These are phyloP conservation scores for Platypus cylindrus DNA, from an alignment of 2,888 invertebrate genomes.

Conservation along the genomic window DNA sequence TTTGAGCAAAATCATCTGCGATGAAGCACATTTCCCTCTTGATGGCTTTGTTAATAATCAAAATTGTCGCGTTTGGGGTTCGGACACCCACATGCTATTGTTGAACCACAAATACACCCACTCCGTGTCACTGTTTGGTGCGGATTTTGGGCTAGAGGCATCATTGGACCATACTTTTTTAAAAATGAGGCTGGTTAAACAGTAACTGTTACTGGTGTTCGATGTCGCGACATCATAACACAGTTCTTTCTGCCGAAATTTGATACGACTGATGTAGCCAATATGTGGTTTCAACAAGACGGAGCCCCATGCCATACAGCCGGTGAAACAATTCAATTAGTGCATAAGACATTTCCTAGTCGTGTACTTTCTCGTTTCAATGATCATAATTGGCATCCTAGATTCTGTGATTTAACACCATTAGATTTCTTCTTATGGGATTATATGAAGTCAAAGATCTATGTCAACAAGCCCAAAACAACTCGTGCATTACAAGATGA, in stretches of 20 bases:
- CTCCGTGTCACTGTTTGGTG: constrained; percentile 12
- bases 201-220: constrained; percentile 19
- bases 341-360: constrained; percentile 10
- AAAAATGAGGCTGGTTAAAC: constrained; percentile 16
- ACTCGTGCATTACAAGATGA: background rate
- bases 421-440: background rate
- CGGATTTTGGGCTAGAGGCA: constrained; percentile 6
- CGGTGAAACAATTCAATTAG: constrained; percentile 13
- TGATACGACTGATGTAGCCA: constrained; percentile 16
- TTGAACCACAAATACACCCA: constrained; percentile 6
- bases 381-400: background rate
- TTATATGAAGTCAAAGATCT: constrained; percentile 1
- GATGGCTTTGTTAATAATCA: constrained; percentile 5
- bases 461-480: background rate
- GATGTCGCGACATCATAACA: constrained; percentile 20
- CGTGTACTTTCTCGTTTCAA: background rate
- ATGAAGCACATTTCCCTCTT: too few relatives aligned
- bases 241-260: constrained; percentile 20
- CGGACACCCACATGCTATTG: constrained; percentile 4
- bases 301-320: constrained; percentile 16
- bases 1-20: too few relatives aligned
- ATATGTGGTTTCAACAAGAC: constrained; percentile 17
- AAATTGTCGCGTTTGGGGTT: constrained; percentile 9
- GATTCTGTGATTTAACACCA: background rate
- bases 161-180: constrained; percentile 13